These are phyloP conservation scores for Apus apus DNA, from an alignment of 2,113 vertebrate genomes.

Conservation along the genomic window DNA sequence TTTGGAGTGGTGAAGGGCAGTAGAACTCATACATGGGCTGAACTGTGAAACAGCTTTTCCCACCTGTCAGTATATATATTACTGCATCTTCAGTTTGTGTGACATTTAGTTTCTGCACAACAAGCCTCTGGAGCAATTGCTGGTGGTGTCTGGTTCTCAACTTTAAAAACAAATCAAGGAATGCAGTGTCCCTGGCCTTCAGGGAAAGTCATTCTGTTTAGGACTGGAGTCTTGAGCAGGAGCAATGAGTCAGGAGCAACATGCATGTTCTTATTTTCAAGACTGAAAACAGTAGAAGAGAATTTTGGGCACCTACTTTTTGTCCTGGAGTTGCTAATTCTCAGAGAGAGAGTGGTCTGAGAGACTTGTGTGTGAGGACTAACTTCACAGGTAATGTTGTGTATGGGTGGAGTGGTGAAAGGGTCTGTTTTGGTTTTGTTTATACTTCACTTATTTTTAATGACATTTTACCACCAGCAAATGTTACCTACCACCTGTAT, in stretches of 20 bases:
- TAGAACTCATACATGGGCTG: background rate
- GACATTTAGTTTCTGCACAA: background rate
- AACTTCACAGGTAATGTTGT: background rate
- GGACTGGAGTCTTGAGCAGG: background rate
- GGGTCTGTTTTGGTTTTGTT: background rate
- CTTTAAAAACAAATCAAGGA: background rate
- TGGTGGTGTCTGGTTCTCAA: background rate
- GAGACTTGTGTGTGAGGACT: background rate
- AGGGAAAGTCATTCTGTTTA: background rate
- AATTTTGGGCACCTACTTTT: background rate
- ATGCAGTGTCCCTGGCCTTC: background rate
- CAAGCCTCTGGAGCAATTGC: background rate
- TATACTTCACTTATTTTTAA: background rate
- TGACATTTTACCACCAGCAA: background rate
- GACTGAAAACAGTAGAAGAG: background rate
- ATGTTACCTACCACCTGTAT: background rate
- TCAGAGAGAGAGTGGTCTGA: background rate
- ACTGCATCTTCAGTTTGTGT: background rate
- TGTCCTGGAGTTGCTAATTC: background rate
- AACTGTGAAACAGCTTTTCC: background rate
- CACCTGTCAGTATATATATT: background rate
- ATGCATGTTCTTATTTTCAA: background rate
- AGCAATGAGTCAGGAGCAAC: background rate
- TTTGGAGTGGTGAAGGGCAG: background rate
- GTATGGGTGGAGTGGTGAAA: background rate